Evolutionary conservation across 2,888 invertebrate genomes (phyloP), one percentile per base, ranked within the genome.

Genomic region (Spodoptera littoralis): DNA sequence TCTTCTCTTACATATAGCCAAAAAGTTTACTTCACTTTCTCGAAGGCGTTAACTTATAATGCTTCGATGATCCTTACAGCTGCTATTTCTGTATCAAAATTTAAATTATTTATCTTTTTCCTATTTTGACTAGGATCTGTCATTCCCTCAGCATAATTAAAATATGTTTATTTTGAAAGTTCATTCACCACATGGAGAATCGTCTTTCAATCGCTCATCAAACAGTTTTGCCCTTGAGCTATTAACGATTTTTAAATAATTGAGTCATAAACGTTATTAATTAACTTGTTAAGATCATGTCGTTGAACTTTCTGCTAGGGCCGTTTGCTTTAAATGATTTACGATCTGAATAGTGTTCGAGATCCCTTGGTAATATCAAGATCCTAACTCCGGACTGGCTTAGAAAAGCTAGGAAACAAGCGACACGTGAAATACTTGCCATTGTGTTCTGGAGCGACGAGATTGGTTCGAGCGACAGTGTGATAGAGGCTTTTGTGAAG

Each of bases 341-440:
- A 4, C 8, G 6, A 9, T 36, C 0, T 36, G 36, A 36, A 9
- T 13, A 1, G 1, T 46, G 1, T 43, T 73, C 60, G 60, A 56
- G 46, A 44, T 9, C 18, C 56, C 22, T 48, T 66, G 13, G 52
- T 60, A 30, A 44, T 6, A 54, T 13, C 0, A 27, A 50, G 9
- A 36, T 18, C 44, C 36, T 42, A 60, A 54, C 43, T 54, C 4
- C 45, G 11, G 44, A 36, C n/a, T 51, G 30, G 24, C 13, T 51
- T 45, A 41, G 47, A 44, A 66, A 68, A 85, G 81, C 81, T 79
- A 76, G 84, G 83, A 86, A 88, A 85, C 83, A 84, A 86, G 84
- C 81, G 85, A 86, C 83, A 86, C 73, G 81, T 81, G 83, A 84
- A 84, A 84, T 85, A 84, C 81, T 83, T 83, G 82, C 80, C 80